phyloP scores from a whole-genome alignment of 2,113 vertebrate species.

The Falco punctatus region DNA sequence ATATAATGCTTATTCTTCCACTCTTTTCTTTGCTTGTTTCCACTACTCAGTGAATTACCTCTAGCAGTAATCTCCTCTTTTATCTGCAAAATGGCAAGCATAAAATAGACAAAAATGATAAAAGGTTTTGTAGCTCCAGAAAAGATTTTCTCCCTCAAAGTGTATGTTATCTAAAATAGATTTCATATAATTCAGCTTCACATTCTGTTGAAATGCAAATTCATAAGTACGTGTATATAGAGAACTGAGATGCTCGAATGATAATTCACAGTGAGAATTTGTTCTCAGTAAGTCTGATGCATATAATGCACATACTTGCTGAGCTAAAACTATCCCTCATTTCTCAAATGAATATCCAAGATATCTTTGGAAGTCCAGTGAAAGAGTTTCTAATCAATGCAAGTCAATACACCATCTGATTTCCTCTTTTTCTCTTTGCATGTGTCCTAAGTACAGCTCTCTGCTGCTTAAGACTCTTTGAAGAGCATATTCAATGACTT shows the following conservation, averaged over 20 bases:
- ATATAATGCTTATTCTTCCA: neutral
- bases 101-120: neutral
- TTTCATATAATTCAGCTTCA: neutral
- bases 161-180: slow-evolving; percentile 4
- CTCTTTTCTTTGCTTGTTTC: neutral
- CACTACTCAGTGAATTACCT: neutral
- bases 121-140: neutral
- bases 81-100: neutral
- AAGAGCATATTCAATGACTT: slow-evolving; percentile 3
- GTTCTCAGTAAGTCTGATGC: neutral
- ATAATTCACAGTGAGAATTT: slow-evolving; percentile 40
- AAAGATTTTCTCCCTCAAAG: neutral
- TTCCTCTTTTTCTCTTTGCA: slow-evolving; percentile 7
- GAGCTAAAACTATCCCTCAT: neutral
- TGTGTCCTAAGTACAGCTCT: neutral
- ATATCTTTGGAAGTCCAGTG: slow-evolving; percentile 32
- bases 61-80: neutral
- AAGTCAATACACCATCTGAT: slow-evolving; percentile 24
- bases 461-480: neutral
- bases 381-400: slow-evolving; percentile 39
- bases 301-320: slow-evolving; percentile 7
- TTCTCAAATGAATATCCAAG: slow-evolving; percentile 22
- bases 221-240: neutral
- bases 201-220: slow-evolving; percentile 50
- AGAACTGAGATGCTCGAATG: slow-evolving; percentile 32